Percentiles rank a stretch among this genome's conserved stretches.
Conservation (phyloP, 2,888 invertebrate genomes). For the Sinhomidia bicolor region DNA sequence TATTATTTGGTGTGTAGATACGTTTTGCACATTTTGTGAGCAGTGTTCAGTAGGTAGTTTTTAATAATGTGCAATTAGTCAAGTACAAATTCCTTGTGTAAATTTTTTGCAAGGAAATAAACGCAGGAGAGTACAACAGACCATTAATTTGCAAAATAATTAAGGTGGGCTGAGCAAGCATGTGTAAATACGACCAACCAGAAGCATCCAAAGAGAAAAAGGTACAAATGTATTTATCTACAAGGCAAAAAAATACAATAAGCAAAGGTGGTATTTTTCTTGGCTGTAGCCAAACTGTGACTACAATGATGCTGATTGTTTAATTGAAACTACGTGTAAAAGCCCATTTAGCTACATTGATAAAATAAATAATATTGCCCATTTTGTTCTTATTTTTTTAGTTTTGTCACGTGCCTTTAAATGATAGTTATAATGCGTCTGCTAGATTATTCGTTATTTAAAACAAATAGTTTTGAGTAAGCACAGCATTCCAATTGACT, state of each 20-base stretch:
- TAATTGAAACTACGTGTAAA: constrained; percentile 21
- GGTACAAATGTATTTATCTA: background rate
- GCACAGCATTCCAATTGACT: background rate
- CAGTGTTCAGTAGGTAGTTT: background rate
- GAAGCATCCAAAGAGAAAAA: background rate
- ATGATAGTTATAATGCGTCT: background rate
- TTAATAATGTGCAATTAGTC: constrained; percentile 40
- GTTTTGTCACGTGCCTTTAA: constrained; percentile 25
- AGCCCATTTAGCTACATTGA: background rate
- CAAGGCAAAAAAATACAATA: background rate
- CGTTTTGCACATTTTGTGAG: background rate
- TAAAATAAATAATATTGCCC: no score
- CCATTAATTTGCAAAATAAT: constrained; percentile 33
- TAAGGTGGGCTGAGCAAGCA: constrained; percentile 27
- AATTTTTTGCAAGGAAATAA: background rate
- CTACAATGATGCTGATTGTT: background rate
- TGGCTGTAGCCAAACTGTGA: background rate
- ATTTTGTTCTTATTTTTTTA: background rate
- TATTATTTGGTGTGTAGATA: background rate
- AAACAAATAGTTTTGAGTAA: background rate
- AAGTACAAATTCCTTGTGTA: constrained; percentile 33
- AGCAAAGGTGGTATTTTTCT: background rate
- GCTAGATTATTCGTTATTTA: background rate
- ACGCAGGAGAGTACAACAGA: background rate
- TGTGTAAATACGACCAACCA: constrained; percentile 32